Percentiles rank a stretch among this genome's conserved stretches.
Evolutionary conservation across 1,140 invertebrate genomes (phyloP).

Genomic region (Pteromalus puparum): DNA sequence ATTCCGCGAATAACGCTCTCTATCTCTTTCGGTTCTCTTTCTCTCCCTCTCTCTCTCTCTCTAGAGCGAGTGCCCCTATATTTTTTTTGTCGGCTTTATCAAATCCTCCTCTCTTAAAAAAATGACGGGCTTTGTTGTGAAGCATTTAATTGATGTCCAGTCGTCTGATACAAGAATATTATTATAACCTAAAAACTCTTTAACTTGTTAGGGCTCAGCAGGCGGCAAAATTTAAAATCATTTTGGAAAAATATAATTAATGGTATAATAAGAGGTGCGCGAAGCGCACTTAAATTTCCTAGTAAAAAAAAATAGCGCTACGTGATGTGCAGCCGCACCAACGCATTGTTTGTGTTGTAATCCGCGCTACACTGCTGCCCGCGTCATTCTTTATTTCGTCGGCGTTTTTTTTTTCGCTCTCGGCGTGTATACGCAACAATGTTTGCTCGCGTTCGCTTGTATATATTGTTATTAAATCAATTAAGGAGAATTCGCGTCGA

Average conservation of each 20-base stretch:
- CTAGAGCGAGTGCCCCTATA: background rate
- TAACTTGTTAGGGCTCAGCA: too few species aligned
- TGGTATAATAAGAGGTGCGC: too few species aligned
- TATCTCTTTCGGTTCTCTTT: constrained; percentile 26
- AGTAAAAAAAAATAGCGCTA: background rate
- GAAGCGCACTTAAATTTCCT: too few species aligned
- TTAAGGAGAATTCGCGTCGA: background rate
- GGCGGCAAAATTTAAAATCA: too few species aligned
- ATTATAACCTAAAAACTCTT: too few species aligned
- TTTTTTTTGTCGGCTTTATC: background rate
- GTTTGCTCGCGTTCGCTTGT: background rate
- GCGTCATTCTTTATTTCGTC: background rate
- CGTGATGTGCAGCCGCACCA: background rate
- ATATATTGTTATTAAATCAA: background rate
- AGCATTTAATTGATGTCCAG: too few species aligned
- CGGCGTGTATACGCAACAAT: background rate
- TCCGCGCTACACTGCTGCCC: too few species aligned
- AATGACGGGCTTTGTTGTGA: too few species aligned
- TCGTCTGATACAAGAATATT: too few species aligned
- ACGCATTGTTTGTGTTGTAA: constrained; percentile 31
- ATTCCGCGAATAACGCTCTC: constrained; percentile 32
- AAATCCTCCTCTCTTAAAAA: too few species aligned
- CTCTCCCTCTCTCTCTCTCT: constrained; percentile 38
- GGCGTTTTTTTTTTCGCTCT: background rate
- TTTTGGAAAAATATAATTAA: too few species aligned